These are phyloP conservation scores for Stichopus horrens DNA, from an alignment of 53 echinoderm and acorn worm genomes.

Conservation along the genomic window DNA sequence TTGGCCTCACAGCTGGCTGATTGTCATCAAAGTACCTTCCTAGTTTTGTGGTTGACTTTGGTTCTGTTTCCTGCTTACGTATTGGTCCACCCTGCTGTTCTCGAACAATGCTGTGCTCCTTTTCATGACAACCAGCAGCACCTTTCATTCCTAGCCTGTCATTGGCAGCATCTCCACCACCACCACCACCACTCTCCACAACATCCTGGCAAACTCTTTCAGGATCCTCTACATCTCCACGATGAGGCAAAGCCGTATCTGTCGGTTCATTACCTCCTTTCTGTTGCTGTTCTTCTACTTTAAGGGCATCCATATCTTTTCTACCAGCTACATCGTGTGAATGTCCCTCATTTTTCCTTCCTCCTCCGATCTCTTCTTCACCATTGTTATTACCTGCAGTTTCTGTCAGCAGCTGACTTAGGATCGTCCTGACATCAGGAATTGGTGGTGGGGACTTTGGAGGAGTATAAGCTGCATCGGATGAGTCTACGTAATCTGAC, in stretches of 20 bases:
- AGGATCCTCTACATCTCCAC: too few relatives aligned
- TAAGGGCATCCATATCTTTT: background rate
- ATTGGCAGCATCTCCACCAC: too few relatives aligned
- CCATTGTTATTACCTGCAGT: background rate
- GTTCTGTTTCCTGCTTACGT: background rate
- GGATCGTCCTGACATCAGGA: constrained; percentile 19
- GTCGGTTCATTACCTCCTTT: background rate
- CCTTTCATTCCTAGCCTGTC: background rate
- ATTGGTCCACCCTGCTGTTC: background rate
- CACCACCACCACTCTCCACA: too few relatives aligned
- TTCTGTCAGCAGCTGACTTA: background rate
- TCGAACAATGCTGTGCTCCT: background rate
- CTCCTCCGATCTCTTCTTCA: background rate
- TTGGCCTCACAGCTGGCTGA: constrained; percentile 26
- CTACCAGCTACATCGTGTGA: too few relatives aligned
- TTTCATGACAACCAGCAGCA: background rate
- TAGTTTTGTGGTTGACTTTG: background rate
- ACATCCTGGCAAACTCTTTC: too few relatives aligned
- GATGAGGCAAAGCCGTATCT: too few relatives aligned
- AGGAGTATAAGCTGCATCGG: background rate
- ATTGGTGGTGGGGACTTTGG: background rate
- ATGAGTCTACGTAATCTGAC: background rate
- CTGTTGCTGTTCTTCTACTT: background rate
- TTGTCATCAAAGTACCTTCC: background rate
- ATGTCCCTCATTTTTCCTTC: background rate